phyloP scores from a whole-genome alignment of 2,797 vertebrate genomes.

The Coccyzus lansbergi region DNA sequence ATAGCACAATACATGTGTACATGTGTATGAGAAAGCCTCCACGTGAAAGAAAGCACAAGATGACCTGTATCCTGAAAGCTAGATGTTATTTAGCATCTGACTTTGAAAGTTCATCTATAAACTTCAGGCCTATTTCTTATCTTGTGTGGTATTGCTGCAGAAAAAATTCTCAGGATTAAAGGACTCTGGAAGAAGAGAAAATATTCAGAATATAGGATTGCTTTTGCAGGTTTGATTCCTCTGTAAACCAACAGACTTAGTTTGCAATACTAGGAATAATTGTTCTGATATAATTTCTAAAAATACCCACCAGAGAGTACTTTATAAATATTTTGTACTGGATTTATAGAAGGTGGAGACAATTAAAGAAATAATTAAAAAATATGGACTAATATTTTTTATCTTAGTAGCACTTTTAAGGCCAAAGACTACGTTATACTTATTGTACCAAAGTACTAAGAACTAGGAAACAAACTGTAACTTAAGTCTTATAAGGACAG shows the following conservation, averaged over 20 bases:
- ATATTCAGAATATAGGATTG: not conserved
- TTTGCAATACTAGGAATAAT: not conserved
- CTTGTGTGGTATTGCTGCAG: not conserved
- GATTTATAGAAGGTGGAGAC: not conserved
- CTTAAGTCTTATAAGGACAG: not conserved
- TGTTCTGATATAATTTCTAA: not conserved
- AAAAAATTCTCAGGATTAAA: not conserved
- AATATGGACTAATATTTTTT: not conserved
- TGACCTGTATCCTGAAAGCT: not conserved
- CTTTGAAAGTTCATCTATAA: not conserved
- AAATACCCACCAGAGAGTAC: not conserved
- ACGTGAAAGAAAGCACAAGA: not conserved
- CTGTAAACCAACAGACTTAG: not conserved
- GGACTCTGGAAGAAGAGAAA: not conserved
- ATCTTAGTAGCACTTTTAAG: not conserved
- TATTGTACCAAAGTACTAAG: not conserved
- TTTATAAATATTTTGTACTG: not conserved
- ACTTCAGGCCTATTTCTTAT: not conserved
- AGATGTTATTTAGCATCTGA: not conserved
- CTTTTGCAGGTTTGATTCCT: not conserved
- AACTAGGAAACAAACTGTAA: not conserved
- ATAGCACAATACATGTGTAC: rapidly evolving
- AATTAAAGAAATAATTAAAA: not conserved
- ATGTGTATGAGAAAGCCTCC: not conserved
- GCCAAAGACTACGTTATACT: not conserved